Evolutionary conservation across 2,888 invertebrate species (phyloP), one percentile per base, ranked within the genome.

Genomic region (Nymphalis polychloros): DNA sequence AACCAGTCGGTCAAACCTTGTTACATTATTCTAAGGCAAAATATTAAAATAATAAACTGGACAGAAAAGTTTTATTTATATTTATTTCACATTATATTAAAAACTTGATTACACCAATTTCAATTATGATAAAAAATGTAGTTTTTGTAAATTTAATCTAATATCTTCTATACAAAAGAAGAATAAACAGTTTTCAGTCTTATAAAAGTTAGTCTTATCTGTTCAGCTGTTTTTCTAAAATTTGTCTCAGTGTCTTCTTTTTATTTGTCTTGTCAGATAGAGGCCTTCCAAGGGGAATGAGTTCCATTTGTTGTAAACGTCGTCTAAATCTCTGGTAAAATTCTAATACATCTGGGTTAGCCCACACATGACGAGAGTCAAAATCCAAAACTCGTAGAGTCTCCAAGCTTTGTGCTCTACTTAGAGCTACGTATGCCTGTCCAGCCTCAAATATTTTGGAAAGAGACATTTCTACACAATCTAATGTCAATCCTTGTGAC

Each of bases 371-470:
- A 47, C 95, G 94, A 0, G 95, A 93, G 82, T 96, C 95, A 89
- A 98, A 98, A 86, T 98, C 97, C 65, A 98, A 85, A 48, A 98
- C 96, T 72, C 97, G 89, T n/a, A 98, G 91, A 3, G 96, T 95
- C 65, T 97, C 94, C 63, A 99, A 92, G 81, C 96, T 97, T 81
- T 97, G 96, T 13, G 98, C 98, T 74, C 99, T 94, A 17, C 98
- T 98, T 10, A 99, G 87, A 0, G 98, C 99, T 0, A 99, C 98
- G 88, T 99, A 99, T 0, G 98, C 97, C 89, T 99, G 98, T 0
- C 99, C 99, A 48, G 97, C 96, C 90, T 98, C 98, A 90, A 99
- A 99, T 49, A 98, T 98, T 80, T 96, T 95, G 0, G 95, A 94
- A 62, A 98, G 87, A 8, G 97, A 97, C 96, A 98, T 98, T 90